A percentile compares a stretch with the other conserved stretches of the same genome.
Conservation (phyloP, 2,797 vertebrate species). For the Falco novaeseelandiae region DNA sequence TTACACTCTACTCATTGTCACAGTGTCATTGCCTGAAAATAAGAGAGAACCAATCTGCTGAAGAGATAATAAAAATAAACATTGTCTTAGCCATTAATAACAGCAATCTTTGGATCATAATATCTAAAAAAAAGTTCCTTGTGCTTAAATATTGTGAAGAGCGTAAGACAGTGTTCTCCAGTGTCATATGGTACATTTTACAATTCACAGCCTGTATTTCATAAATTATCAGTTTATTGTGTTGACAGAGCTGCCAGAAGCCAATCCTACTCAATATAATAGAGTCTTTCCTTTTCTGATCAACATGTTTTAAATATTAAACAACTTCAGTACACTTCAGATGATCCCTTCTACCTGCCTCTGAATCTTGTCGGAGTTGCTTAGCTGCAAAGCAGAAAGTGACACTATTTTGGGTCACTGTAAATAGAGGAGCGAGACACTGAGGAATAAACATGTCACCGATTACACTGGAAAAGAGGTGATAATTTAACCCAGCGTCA, state of each 20-base stretch:
- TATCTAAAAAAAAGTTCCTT: background rate
- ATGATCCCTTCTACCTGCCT: background rate
- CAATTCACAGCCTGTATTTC: background rate
- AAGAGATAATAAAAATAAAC: background rate
- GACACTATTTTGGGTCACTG: background rate
- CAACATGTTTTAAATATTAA: background rate
- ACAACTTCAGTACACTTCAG: background rate
- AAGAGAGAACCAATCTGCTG: background rate
- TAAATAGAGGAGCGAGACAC: background rate
- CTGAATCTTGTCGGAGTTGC: background rate
- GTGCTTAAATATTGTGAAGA: background rate
- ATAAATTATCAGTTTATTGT: background rate
- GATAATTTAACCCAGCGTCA: background rate
- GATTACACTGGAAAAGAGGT: background rate
- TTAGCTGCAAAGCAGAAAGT: background rate
- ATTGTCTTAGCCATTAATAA: background rate
- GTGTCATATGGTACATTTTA: background rate
- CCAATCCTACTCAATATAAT: background rate
- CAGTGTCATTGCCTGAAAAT: background rate
- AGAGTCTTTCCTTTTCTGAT: background rate
- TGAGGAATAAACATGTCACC: background rate
- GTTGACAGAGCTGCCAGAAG: slow-evolving; percentile 8
- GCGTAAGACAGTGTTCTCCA: background rate
- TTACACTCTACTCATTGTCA: background rate
- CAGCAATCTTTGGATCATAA: background rate